Evolutionary conservation across 64 coral and sea anemone species (phyloP), one percentile per base, ranked within the genome.

Genomic region (Montipora capricornis): DNA sequence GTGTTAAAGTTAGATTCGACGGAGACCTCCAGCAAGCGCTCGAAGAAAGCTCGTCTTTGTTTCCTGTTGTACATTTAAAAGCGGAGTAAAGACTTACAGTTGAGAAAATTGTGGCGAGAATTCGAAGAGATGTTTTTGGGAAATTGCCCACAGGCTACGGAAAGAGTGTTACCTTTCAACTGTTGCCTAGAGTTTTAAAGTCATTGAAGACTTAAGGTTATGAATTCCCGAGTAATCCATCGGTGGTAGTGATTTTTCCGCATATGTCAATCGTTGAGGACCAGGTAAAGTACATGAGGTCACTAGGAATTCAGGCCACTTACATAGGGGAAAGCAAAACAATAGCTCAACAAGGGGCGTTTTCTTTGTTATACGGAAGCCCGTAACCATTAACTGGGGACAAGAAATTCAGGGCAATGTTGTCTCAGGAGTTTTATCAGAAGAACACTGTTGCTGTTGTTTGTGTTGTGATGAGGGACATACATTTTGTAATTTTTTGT

Each of bases 271-370:
- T 76, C 4, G 74, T 76, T 44, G 74, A 76, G 0, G 74, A 76
- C 37, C 74, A 76, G 74, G 74, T 76, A 2, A 76, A 47, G 74
- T 76, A 44, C 24, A 5, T 44, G 22, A 76, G 74, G 74, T 76
- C 74, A 47, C 5, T 76, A 3, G 74, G 24, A 44, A 37, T 47
- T 13, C n/a, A 76, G 74, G 24, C 24, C 26, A 12, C 8, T 13
- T 76, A 76, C 22, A 2, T 76, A 76, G 74, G 74, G 22, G 74
- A 76, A 12, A 76, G 74, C 8, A 47, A 76, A 76, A 76, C 37
- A 10, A 76, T 4, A 10, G 74, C 29, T 76, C 2, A 10, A 76
- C n/a, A n/a, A n/a, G 4, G 61, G 16, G 61, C 61, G 4, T 66
- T 66, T 66, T 4, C 4, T 66, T 66, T 66, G 61, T 66, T 66